Evolutionary conservation across 2,888 invertebrate species (phyloP).

Genomic region (Andrena chrysosceles): DNA sequence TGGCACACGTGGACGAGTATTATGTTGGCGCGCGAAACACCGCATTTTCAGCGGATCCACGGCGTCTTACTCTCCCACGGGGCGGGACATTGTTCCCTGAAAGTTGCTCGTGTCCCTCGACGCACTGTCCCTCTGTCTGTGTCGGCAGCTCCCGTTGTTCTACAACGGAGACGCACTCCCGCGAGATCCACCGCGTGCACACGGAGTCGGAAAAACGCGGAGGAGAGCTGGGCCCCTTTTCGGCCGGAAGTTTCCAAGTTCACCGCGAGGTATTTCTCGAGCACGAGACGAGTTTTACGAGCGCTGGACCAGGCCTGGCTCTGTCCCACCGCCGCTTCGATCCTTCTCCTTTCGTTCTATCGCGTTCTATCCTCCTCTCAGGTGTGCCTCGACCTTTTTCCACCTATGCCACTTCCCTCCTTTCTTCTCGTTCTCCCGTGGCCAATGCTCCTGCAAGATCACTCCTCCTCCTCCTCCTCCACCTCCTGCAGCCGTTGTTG

Average conservation of each 20-base stretch:
- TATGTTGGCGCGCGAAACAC: constrained; percentile 42
- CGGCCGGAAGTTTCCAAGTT: constrained; percentile 58
- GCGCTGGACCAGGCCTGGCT: constrained; percentile 67
- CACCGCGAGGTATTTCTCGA: constrained; percentile 56
- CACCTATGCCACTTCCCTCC: constrained; percentile 47
- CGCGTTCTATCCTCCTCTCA: constrained; percentile 3
- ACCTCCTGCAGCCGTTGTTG: constrained; percentile 71
- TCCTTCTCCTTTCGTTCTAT: constrained; percentile 34
- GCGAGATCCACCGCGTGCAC: constrained; percentile 27
- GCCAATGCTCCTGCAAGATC: constrained; percentile 75
- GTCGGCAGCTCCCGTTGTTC: constrained; percentile 18
- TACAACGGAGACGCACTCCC: constrained; percentile 29
- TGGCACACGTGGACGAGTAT: constrained; percentile 63
- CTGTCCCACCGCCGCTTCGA: constrained; percentile 34
- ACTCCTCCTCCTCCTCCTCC: constrained; percentile 62
- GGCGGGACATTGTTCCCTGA: constrained; percentile 49
- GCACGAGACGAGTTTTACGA: constrained; percentile 66
- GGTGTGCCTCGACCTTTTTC: constrained; percentile 35
- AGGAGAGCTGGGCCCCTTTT: constrained; percentile 28
- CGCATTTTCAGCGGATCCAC: constrained; percentile 55
- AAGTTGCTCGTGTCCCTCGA: constrained; percentile 24
- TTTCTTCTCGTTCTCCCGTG: constrained; percentile 67
- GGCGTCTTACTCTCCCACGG: constrained; percentile 47
- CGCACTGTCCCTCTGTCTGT: neutral
- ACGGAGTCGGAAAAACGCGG: constrained; percentile 7